Evolutionary conservation across 2,888 invertebrate species (phyloP), one percentile per base, ranked within the genome.

Genomic region (Trachelus stipa): DNA sequence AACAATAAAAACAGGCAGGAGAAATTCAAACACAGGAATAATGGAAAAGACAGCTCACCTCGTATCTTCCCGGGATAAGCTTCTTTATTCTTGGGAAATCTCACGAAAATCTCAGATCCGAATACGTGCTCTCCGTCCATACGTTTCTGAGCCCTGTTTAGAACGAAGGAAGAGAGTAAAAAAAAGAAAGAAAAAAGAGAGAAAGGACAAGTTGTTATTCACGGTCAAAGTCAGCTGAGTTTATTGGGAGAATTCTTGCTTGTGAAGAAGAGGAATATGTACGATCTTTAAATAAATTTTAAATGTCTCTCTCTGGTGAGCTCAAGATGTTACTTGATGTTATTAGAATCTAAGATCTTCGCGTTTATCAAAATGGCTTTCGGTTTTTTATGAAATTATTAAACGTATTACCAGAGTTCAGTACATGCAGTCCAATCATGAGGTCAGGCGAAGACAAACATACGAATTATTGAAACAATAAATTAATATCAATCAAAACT

Each of bases 81-180:
- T 71, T 87, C 88, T 79, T 88, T 88, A 79, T 89, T 88, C 81
- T 89, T 89, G 34, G 92, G 91, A 85, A 91, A 92, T 84, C 91
- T 90, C 73, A 94, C 94, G 83, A 91, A 91, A 84, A 95, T 96
- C 92, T 95, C 96, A 81, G 94, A 94, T 23, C 96, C 96, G 92
- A 94, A 96, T 76, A 97, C 96, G 92, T 96, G 95, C 90, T 96
- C 96, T 80, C 96, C 96, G 88, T 97, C 95, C 94, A 97, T 96
- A 88, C 97, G 95, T 91, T 96, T 96, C 88, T 95, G 93, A 82
- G 97, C 97, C 92, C 97, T 97, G 89, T 11, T 87, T 87, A 83
- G 81, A 85, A 82, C 56, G 73, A 56, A 69, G 77, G 69, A 74
- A 56, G 56, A 56, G 9, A 56, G 40, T 15, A 81, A 83, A 85